Conservation (phyloP, 2,113 vertebrate species). For the Rhinichthys klamathensis region DNA sequence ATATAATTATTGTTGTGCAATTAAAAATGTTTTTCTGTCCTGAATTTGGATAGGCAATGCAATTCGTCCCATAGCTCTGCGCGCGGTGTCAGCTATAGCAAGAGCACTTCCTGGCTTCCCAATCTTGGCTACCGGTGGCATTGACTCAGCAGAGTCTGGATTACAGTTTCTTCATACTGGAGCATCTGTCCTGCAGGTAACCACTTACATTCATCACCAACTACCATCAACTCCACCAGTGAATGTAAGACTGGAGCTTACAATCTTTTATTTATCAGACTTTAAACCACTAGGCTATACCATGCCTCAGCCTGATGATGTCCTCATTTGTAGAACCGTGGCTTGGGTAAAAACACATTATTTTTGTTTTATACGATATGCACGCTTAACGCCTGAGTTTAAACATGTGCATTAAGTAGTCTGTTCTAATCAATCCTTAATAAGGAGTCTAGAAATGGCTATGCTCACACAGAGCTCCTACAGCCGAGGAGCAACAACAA, state of each 20-base stretch:
- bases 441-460: conserved; percentile 40
- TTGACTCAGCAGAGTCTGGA: conserved; percentile 93
- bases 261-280: neutral
- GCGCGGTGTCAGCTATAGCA: conserved; percentile 87
- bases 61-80: conserved; percentile 87
- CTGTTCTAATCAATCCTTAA: conserved; percentile 40
- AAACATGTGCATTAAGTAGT: conserved; percentile 41
- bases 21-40: neutral
- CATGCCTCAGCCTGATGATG: neutral
- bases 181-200: conserved; percentile 92
- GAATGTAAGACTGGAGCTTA: neutral
- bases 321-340: neutral
- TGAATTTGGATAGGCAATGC: conserved; percentile 81
- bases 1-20: neutral
- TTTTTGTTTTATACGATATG: neutral
- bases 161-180: conserved; percentile 93
- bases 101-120: conserved; percentile 87
- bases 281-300: neutral
- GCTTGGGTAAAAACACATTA: neutral
- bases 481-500: conserved; percentile 31
- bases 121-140: conserved; percentile 91
- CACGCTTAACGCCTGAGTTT: neutral
- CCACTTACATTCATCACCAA: neutral
- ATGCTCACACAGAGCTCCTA: conserved; percentile 34
- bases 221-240: neutral